phyloP scores from a whole-genome alignment of 2,888 invertebrate genomes.

The Auanema freiburgensis region DNA sequence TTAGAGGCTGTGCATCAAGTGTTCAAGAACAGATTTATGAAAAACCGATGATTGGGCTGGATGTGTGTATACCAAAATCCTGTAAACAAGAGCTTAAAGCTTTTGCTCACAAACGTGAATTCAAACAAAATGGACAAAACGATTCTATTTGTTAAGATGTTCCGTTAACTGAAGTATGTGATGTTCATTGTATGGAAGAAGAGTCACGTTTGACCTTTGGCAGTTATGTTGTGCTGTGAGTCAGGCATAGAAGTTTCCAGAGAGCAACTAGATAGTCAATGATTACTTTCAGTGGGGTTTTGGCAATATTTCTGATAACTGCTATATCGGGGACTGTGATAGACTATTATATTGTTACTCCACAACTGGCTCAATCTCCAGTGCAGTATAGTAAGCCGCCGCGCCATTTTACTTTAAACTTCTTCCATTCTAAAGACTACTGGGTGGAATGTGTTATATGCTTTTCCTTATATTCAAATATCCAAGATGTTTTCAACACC shows the following conservation, averaged over 20 bases:
- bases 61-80: constrained; percentile 9
- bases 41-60: constrained; percentile 4
- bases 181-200: constrained; percentile 13
- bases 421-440: constrained; percentile 4
- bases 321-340: constrained; percentile 3
- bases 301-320: not conserved
- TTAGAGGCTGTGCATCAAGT: not conserved
- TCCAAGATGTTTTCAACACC: constrained; percentile 5
- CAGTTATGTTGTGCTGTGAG: constrained; percentile 12
- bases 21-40: constrained; percentile 3
- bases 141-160: constrained; percentile 11
- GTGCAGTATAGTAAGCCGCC: constrained; percentile 7
- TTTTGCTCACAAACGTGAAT: constrained; percentile 7
- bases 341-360: constrained; percentile 9
- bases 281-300: too few species aligned
- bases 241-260: too few species aligned
- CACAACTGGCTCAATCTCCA: not conserved
- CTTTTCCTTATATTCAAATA: constrained; percentile 15
- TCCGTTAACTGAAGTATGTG: constrained; percentile 11
- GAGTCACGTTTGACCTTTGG: constrained; percentile 12
- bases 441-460: constrained; percentile 14
- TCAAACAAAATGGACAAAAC: not conserved
- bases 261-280: too few species aligned
- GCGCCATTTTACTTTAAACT: too few species aligned
- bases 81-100: constrained; percentile 5